A percentile compares a stretch with the other conserved stretches of the same genome.
Conservation (phyloP, 2,113 vertebrate genomes). For the Herpetotheres cachinnans region DNA sequence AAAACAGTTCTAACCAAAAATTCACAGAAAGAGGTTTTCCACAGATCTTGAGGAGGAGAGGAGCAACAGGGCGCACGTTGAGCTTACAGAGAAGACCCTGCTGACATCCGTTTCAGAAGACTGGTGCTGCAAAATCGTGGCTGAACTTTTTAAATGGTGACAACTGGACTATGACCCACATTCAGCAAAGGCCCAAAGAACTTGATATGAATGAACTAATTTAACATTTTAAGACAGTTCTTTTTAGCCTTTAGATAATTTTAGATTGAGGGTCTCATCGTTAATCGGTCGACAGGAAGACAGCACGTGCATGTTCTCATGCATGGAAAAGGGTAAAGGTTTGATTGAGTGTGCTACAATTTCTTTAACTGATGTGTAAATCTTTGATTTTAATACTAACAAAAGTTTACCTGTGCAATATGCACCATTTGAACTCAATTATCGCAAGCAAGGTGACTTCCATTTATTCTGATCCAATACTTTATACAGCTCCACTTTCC, state of each 20-base stretch:
- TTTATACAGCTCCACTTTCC: background rate
- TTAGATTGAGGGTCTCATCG: fast-evolving
- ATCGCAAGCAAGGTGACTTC: background rate
- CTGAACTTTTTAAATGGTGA: background rate
- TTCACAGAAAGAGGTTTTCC: background rate
- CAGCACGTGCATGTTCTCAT: background rate
- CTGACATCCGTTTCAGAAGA: background rate
- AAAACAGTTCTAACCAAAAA: background rate
- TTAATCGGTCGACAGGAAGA: background rate
- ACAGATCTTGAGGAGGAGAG: background rate
- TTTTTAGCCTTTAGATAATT: background rate
- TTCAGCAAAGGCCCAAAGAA: background rate
- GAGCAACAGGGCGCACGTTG: fast-evolving
- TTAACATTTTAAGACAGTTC: background rate
- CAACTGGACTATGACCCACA: background rate
- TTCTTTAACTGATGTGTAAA: background rate
- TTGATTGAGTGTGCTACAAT: background rate
- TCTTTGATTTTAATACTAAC: background rate
- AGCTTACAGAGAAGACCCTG: background rate
- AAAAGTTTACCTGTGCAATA: background rate
- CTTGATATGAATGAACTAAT: background rate
- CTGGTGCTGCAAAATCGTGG: background rate
- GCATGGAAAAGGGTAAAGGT: background rate
- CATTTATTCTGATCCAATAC: background rate
- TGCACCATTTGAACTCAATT: background rate